These are phyloP conservation scores for Antheraea assamensis DNA, from an alignment of 2,888 invertebrate species.

Conservation along the genomic window DNA sequence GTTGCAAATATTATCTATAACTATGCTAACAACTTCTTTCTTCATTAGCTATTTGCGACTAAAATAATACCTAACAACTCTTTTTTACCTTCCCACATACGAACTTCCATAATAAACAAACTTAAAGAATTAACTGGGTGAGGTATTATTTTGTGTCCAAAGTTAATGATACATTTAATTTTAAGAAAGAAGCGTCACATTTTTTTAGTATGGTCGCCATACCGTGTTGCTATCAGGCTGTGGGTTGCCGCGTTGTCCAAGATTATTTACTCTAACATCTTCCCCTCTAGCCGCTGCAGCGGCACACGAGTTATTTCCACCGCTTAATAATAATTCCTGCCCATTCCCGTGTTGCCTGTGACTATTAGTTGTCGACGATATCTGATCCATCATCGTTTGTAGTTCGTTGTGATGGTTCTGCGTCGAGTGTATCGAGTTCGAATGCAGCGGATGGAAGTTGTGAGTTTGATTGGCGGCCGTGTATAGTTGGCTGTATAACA, in stretches of 20 bases:
- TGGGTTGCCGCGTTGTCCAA: constrained; percentile 83
- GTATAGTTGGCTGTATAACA: constrained; percentile 92
- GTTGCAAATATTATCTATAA: constrained; percentile 51
- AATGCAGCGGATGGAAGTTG: constrained; percentile 86
- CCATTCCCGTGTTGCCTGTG: constrained; percentile 73
- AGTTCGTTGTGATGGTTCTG: constrained; percentile 86
- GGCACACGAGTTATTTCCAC: constrained; percentile 80
- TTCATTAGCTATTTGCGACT: constrained; percentile 17
- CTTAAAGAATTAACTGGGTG: not conserved
- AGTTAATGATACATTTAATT: constrained; percentile 1
- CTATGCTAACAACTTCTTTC: constrained; percentile 44
- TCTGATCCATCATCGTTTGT: constrained; percentile 90
- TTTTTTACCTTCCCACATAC: not conserved
- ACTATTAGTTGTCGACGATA: constrained; percentile 85
- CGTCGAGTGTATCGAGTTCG: constrained; percentile 84
- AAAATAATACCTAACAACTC: not conserved
- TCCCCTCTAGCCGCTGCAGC: constrained; percentile 81
- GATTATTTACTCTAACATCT: constrained; percentile 80
- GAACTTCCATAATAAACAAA: not conserved
- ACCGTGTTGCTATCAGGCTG: constrained; percentile 86
- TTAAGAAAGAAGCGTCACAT: constrained; percentile 47
- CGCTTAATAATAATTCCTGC: constrained; percentile 78
- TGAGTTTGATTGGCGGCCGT: constrained; percentile 90
- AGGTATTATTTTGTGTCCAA: not conserved
- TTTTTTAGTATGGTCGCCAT: constrained; percentile 88